Evolutionary conservation across 2,113 vertebrate species (phyloP).

Genomic region (Oryzias woworae): DNA sequence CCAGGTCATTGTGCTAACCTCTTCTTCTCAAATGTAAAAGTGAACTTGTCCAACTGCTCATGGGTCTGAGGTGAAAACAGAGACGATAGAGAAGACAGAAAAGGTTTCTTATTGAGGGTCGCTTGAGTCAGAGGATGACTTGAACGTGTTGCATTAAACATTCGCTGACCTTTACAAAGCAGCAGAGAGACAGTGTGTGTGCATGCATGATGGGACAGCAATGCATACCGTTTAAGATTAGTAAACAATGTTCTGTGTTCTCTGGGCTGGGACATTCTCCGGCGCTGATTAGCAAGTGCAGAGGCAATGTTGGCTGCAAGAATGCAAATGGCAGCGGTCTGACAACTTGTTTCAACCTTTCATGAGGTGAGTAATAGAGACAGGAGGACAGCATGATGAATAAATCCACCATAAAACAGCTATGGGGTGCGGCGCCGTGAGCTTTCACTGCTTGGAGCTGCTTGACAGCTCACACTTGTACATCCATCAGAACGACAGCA

Average conservation of each 20-base stretch:
- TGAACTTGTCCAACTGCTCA: neutral
- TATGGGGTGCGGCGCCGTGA: no score
- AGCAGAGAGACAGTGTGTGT: conserved; percentile 18
- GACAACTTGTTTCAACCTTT: neutral
- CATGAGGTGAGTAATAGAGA: neutral
- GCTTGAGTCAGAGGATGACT: conserved; percentile 23
- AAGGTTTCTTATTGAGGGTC: conserved; percentile 3
- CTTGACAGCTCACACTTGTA: no score
- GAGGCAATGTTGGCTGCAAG: neutral
- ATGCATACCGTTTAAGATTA: conserved; percentile 33
- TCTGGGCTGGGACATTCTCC: neutral
- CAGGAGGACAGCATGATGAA: neutral
- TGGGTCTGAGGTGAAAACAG: neutral
- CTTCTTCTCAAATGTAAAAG: neutral
- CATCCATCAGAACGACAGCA: no score
- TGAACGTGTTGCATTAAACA: conserved; percentile 61
- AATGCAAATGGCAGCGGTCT: neutral
- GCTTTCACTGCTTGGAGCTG: no score
- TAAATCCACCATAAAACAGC: conserved; percentile 15
- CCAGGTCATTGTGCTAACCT: no score
- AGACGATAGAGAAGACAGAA: neutral
- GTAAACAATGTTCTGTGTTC: conserved; percentile 54
- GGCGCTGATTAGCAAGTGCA: neutral
- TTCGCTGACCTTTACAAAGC: conserved; percentile 55
- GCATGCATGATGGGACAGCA: conserved; percentile 10